Base-by-base conservation (phyloP, 2,797 vertebrate species). In the Poecilia velifera region DNA sequence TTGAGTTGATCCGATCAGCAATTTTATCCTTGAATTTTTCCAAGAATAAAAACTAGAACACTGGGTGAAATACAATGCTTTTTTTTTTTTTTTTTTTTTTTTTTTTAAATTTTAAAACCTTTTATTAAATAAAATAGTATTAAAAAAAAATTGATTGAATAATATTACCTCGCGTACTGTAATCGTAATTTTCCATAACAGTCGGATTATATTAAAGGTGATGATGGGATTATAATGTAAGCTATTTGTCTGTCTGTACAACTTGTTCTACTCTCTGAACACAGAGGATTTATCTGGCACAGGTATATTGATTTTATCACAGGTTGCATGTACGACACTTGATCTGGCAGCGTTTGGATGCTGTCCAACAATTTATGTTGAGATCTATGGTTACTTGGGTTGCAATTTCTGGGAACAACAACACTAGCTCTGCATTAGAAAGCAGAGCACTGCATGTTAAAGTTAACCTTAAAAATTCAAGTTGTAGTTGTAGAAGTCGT, bases 111-210 rank as follows among this genome's bases (percentile, higher is more conserved):
- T 46, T 78, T 46, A 34, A 78, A 46, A 20, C n/a, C 10, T 28
- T 59, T 57, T 45, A 31, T 57, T 72, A 72, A n/a, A n/a, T n/a
- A n/a, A n/a, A n/a, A n/a, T n/a, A 86, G 68, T 57, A 12, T 90
- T 89, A 86, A 57, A 79, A 79, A 86, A 90, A 73, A 47, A 75
- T 2, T 78, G 47, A 85, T 72, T 28, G 39, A 47, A 84, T 76
- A 57, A 87, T 51, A n/a, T 84, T 82, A 73, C 77, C 80, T 73
- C 82, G 74, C 73, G 18, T 41, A 45, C 36, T 41, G 73, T 77
- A 75, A 71, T 25, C 7, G 74, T 34, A 8, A 20, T 55, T 74
- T 80, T 57, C 68, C 59, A 85, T 34, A 68, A 62, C 64, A 34
- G 79, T 45, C 22, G 81, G 81, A 90, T 89, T 86, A 81, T 79